Conservation (phyloP, 2,797 vertebrate genomes). For the Notoglanidium macrostoma region DNA sequence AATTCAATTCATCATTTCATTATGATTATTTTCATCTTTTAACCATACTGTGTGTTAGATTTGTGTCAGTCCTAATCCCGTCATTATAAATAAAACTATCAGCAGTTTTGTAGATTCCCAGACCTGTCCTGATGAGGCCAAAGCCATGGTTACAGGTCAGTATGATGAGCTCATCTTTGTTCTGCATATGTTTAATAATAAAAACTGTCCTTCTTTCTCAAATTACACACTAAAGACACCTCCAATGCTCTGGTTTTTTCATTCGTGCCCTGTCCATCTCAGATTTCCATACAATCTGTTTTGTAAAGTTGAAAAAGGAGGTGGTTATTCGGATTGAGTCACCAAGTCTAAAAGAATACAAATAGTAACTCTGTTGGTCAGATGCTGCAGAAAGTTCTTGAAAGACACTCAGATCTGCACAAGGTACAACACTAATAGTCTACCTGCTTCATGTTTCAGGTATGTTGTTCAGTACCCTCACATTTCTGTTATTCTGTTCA, state of each 20-base stretch:
- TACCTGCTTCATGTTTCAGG: background rate
- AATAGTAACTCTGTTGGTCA: background rate
- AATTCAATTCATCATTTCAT: too few species aligned
- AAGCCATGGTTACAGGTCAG: background rate
- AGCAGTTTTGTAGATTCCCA: background rate
- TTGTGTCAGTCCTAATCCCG: too few species aligned
- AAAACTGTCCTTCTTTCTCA: background rate
- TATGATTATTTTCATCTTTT: too few species aligned
- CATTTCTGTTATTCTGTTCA: background rate
- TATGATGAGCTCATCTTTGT: background rate
- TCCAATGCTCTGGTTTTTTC: background rate
- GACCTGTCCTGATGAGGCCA: background rate
- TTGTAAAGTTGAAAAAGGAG: conserved; percentile 7
- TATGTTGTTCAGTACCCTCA: background rate
- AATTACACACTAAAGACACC: background rate
- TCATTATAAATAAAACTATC: too few species aligned
- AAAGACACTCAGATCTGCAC: background rate
- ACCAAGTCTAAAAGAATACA: background rate
- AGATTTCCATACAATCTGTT: background rate
- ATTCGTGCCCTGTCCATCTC: background rate
- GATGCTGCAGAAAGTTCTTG: background rate
- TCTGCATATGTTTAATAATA: background rate
- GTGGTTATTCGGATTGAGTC: background rate
- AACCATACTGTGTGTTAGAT: too few species aligned
- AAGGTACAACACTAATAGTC: background rate